Evolutionary conservation across 2,888 invertebrate species (phyloP), one percentile per base, ranked within the genome.

Genomic region (Orchesellides sinensis): DNA sequence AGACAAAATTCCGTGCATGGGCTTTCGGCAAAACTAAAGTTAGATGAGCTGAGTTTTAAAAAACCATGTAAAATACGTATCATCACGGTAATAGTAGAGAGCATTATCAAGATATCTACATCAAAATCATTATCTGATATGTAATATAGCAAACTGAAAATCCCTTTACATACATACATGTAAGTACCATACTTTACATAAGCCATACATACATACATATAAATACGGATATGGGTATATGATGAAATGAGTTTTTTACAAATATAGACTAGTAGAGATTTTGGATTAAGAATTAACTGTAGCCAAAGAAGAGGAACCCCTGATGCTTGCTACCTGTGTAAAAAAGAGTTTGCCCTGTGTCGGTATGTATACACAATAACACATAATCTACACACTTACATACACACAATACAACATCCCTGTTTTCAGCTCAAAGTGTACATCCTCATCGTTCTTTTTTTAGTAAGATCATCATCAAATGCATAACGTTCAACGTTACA

Each of bases 381-480:
- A n/a, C 29, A 59, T 59, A 59, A 8, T 59, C 4, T 32, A 21
- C 21, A 6, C 35, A 17, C 40, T 23, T 49, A 66, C 49, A 17
- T 25, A 23, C 21, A 35, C 19, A 35, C 63, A 59, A 5, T 29
- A 27, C 27, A 54, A 54, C 19, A 63, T 66, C 47, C 66, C 66
- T 66, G 47, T 66, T 66, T 66, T 61, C 68, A 78, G 52, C 66
- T 66, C 63, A 63, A 63, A 40, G 40, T 29, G 63, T 40, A 63
- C 63, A 77, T 68, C 56, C 66, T 47, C 52, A 52, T 74, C 49
- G 29, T 40, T 59, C 14, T 29, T 17, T 27, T 29, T 29, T 17
- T 27, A 29, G 59, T 6, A 2, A 59, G 32, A 59, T 12, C 59
- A 5, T 59, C 23, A 29, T 63, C 19, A n/a, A 21, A 14, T 17